phyloP scores from a whole-genome alignment of 2,888 invertebrate genomes.

The Chrysolina oricalcia region DNA sequence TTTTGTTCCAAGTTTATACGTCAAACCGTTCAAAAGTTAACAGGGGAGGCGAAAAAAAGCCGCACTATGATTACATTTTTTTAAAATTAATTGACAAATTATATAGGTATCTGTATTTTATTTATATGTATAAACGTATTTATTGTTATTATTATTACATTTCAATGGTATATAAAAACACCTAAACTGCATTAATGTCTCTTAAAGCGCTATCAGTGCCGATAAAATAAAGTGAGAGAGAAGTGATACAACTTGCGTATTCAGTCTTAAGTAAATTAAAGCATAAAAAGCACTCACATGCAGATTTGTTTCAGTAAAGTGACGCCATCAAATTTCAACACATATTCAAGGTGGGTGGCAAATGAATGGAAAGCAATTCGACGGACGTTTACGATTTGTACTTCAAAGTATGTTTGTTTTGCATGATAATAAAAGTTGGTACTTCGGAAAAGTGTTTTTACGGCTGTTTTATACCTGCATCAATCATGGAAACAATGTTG shows the following conservation, averaged over 20 bases:
- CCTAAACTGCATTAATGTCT: too few species aligned
- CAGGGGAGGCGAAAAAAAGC: too few species aligned
- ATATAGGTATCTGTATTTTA: too few species aligned
- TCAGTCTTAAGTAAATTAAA: neutral
- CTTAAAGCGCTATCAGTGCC: neutral
- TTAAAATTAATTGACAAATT: too few species aligned
- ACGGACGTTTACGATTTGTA: conserved; percentile 19
- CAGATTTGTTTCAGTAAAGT: conserved; percentile 8
- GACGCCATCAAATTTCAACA: conserved; percentile 20
- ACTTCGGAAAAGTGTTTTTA: conserved; percentile 20
- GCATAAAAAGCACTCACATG: neutral
- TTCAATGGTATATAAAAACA: too few species aligned
- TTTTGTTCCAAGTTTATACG: too few species aligned
- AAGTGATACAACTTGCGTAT: neutral
- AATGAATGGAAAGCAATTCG: conserved; percentile 13
- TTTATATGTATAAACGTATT: too few species aligned
- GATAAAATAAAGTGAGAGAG: neutral
- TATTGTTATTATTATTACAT: too few species aligned
- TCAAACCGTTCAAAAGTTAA: too few species aligned
- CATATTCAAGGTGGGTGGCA: conserved; percentile 19
- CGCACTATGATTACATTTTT: too few species aligned
- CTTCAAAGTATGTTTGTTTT: conserved; percentile 22
- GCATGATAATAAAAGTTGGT: conserved; percentile 17
- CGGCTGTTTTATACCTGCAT: conserved; percentile 13
- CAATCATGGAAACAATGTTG: conserved; percentile 8